A percentile compares a stretch with the other conserved stretches of the same genome.
These are phyloP conservation scores for Norana najaformis DNA, from an alignment of 2,888 invertebrate species.

Conservation along the genomic window DNA sequence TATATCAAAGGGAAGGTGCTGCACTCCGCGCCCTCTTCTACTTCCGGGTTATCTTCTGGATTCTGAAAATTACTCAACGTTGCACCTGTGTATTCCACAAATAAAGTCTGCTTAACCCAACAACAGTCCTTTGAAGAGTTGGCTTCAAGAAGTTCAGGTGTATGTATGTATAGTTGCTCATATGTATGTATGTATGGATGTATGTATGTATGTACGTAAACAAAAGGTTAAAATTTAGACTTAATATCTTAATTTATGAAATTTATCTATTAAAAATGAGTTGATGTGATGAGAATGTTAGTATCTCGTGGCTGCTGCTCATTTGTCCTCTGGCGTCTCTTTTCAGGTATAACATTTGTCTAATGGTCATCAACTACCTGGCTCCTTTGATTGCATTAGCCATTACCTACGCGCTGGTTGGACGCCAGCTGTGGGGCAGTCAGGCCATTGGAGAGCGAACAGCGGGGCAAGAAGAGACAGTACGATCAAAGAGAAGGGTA, in stretches of 20 bases:
- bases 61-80: neutral
- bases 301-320: neutral
- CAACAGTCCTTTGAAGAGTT: neutral
- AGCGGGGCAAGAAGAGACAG: conserved; percentile 79
- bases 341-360: conserved; percentile 74
- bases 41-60: neutral
- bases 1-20: too few relatives aligned
- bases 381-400: conserved; percentile 84
- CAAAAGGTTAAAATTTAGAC: neutral
- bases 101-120: neutral
- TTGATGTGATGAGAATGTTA: neutral
- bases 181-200: neutral
- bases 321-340: neutral
- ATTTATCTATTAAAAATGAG: neutral
- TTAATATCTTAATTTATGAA: too few relatives aligned
- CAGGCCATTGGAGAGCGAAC: conserved; percentile 84
- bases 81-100: neutral
- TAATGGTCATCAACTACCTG: conserved; percentile 81
- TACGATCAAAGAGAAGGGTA: conserved; percentile 84
- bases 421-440: conserved; percentile 83
- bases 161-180: neutral
- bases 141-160: neutral
- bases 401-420: conserved; percentile 83
- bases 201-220: too few relatives aligned
- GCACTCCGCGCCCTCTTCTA: too few relatives aligned